A percentile compares a stretch with the other conserved stretches of the same genome.
Conservation (phyloP, 1,140 invertebrate species). For the Macrocentrus cingulum region DNA sequence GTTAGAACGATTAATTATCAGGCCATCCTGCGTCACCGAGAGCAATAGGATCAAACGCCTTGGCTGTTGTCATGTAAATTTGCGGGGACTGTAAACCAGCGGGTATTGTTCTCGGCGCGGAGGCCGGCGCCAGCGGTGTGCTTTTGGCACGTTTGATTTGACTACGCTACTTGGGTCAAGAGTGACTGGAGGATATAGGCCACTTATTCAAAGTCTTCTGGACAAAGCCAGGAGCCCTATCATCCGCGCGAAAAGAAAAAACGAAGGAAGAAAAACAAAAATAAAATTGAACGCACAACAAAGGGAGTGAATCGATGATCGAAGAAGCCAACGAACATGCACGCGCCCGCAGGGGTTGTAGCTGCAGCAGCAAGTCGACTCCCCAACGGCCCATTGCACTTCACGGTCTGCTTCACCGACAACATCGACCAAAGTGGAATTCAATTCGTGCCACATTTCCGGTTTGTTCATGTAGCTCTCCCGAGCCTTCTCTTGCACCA, state of each 20-base stretch:
- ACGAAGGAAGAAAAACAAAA: too few relatives aligned
- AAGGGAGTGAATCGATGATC: too few relatives aligned
- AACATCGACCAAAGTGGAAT: constrained; percentile 44
- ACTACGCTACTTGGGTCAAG: neutral
- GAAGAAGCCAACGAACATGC: constrained; percentile 1
- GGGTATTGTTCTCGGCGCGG: constrained; percentile 22
- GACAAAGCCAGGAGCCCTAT: too few relatives aligned
- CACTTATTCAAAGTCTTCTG: too few relatives aligned
- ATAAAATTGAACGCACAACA: neutral
- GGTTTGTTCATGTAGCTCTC: constrained; percentile 27
- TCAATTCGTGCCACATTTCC: constrained; percentile 42
- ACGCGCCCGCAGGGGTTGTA: neutral
- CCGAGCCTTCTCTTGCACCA: neutral
- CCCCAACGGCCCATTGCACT: constrained; percentile 41
- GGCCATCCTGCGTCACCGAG: constrained; percentile 10
- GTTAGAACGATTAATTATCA: constrained; percentile 31
- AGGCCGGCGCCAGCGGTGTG: constrained; percentile 6
- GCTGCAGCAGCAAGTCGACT: constrained; percentile 19
- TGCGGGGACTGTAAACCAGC: constrained; percentile 28
- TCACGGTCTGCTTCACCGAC: constrained; percentile 38
- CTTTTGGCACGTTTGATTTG: constrained; percentile 26
- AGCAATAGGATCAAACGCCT: constrained; percentile 33
- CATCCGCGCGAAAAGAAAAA: too few relatives aligned
- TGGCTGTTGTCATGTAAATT: constrained; percentile 34
- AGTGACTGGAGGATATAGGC: too few relatives aligned